Percentiles rank a stretch among this genome's conserved stretches.
These are phyloP conservation scores for Bibio marci DNA, from an alignment of 2,888 invertebrate genomes.

Conservation along the genomic window DNA sequence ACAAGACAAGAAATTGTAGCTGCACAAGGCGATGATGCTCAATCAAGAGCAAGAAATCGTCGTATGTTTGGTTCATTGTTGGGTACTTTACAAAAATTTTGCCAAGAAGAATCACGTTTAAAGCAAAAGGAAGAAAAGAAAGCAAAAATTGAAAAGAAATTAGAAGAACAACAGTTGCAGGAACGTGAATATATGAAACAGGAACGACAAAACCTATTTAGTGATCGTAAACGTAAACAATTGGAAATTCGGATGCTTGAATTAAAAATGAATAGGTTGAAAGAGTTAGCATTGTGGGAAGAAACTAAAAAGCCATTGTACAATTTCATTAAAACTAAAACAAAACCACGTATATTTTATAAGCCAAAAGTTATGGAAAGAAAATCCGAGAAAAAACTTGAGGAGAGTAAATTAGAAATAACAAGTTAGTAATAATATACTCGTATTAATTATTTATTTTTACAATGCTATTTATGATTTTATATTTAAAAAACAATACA, in stretches of 20 bases:
- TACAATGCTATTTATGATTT: no score
- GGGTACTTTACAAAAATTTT: constrained; percentile 89
- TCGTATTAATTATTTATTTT: constrained; percentile 8
- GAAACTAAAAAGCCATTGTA: constrained; percentile 54
- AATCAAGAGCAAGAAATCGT: constrained; percentile 66
- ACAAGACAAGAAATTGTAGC: constrained; percentile 64
- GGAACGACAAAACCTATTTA: constrained; percentile 70
- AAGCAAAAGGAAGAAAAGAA: constrained; percentile 77
- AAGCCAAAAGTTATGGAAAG: constrained; percentile 63
- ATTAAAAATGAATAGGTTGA: constrained; percentile 73
- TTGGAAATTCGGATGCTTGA: constrained; percentile 77
- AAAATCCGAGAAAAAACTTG: constrained; percentile 46
- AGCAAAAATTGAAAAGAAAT: constrained; percentile 67
- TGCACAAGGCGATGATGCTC: constrained; percentile 69
- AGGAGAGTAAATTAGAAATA: constrained; percentile 41
- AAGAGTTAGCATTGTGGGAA: constrained; percentile 82
- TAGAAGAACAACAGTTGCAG: constrained; percentile 77
- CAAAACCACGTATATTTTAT: constrained; percentile 77
- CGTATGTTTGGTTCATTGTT: constrained; percentile 92
- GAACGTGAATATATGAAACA: constrained; percentile 72
- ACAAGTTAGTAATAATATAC: constrained; percentile 40
- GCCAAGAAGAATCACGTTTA: constrained; percentile 79
- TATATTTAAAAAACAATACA: no score
- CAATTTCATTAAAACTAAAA: constrained; percentile 73
- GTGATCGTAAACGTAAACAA: constrained; percentile 72